phyloP scores from a whole-genome alignment of 1,140 invertebrate species.

The Neoseiulus cucumeris region DNA sequence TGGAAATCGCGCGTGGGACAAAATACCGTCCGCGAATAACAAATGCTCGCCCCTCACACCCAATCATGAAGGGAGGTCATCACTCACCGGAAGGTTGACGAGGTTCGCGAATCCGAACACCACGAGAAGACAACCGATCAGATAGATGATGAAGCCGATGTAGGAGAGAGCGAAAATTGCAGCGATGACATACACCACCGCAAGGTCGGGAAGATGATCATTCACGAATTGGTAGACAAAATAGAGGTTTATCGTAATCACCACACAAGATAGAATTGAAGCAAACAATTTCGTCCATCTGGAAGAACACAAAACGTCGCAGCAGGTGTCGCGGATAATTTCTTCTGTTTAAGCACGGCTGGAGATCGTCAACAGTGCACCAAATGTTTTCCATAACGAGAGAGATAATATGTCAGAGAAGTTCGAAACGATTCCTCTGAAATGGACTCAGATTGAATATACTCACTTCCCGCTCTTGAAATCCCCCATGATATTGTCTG shows the following conservation, averaged over 20 bases:
- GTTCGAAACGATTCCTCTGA: too few species aligned
- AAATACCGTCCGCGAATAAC: not conserved
- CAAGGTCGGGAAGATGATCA: slow-evolving; percentile 29
- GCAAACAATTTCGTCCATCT: slow-evolving; percentile 39
- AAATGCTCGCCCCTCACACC: not conserved
- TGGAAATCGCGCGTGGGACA: not conserved
- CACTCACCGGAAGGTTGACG: not conserved
- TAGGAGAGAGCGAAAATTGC: slow-evolving; percentile 41
- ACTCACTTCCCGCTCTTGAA: slow-evolving; percentile 52
- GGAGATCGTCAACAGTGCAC: too few species aligned
- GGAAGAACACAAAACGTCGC: slow-evolving; percentile 18
- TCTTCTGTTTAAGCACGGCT: too few species aligned
- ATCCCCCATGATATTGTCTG: slow-evolving; percentile 55
- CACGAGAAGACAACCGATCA: slow-evolving; percentile 27
- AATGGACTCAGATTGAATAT: slow-evolving; percentile 16
- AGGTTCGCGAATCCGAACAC: not conserved
- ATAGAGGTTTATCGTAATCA: slow-evolving; percentile 61
- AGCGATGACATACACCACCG: slow-evolving; percentile 36
- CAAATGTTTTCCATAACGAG: too few species aligned
- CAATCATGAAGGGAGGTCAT: not conserved
- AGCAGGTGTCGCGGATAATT: too few species aligned
- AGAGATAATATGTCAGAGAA: too few species aligned
- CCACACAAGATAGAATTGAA: slow-evolving; percentile 40
- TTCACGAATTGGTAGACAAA: slow-evolving; percentile 46
- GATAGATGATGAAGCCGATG: slow-evolving; percentile 45